These are phyloP conservation scores for Pentalonia nigronervosa DNA, from an alignment of 1,140 invertebrate species.

Conservation along the genomic window DNA sequence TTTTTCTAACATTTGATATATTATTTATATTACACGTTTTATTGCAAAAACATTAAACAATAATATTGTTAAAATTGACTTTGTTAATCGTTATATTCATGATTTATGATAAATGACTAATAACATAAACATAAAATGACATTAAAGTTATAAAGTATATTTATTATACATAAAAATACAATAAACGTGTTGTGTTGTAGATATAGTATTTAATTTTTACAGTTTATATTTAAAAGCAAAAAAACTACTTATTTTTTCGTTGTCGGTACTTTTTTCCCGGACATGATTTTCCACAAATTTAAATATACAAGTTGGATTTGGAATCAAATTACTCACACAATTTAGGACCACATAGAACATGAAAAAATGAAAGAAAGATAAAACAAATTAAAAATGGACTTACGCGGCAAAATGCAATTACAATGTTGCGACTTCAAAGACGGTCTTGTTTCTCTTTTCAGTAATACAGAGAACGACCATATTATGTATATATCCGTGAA, in stretches of 20 bases:
- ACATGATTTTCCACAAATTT: background rate
- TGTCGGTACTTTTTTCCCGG: background rate
- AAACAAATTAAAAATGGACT: slow-evolving; percentile 25
- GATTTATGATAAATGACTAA: background rate
- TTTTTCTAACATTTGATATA: background rate
- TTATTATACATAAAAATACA: background rate
- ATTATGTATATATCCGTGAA: slow-evolving; percentile 57
- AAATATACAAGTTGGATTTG: background rate
- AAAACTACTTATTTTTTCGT: background rate
- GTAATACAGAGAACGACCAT: slow-evolving; percentile 20
- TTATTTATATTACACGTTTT: no score
- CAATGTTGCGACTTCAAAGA: slow-evolving; percentile 51
- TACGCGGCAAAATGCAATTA: slow-evolving; percentile 8
- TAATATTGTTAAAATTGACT: background rate
- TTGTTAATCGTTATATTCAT: background rate
- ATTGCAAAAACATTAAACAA: background rate
- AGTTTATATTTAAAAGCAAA: background rate
- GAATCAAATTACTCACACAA: background rate
- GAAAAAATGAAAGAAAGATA: background rate
- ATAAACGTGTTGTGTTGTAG: background rate
- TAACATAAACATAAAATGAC: background rate
- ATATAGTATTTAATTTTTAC: background rate
- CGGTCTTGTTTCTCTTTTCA: background rate
- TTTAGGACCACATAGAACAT: background rate
- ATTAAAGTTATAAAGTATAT: background rate